These are phyloP conservation scores for Notolabrus celidotus DNA, from an alignment of 2,797 vertebrate genomes.

Conservation along the genomic window DNA sequence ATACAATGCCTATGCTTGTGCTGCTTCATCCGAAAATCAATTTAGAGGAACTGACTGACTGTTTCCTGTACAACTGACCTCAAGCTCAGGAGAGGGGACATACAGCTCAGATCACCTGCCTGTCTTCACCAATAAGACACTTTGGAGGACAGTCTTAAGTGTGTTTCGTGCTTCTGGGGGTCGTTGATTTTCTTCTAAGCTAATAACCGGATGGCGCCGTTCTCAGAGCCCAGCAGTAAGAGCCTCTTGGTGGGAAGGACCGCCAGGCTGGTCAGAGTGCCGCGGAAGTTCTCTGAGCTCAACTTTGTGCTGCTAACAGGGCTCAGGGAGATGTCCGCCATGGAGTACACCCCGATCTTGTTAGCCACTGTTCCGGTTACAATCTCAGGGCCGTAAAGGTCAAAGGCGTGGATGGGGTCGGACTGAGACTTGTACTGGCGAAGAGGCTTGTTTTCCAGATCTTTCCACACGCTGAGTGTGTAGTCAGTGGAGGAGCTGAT, in stretches of 20 bases:
- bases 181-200: constrained; percentile 78
- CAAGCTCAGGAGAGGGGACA: constrained; percentile 44
- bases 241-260: constrained; percentile 97
- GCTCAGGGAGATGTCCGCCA: constrained; percentile 90
- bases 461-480: constrained; percentile 95
- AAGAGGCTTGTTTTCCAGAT: constrained; percentile 94
- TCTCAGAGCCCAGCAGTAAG: constrained; percentile 96
- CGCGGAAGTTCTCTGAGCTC: constrained; percentile 97
- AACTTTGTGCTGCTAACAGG: constrained; percentile 92
- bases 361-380: constrained; percentile 96
- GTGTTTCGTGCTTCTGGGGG: constrained; percentile 18
- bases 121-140: constrained; percentile 52
- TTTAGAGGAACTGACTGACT: constrained; percentile 44
- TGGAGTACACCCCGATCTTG: constrained; percentile 96
- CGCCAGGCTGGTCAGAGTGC: constrained; percentile 95
- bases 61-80: constrained; percentile 39
- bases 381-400: constrained; percentile 93
- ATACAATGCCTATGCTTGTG: constrained; percentile 57
- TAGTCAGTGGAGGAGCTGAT: constrained; percentile 97
- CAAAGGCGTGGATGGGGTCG: constrained; percentile 95
- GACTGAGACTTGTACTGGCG: constrained; percentile 95
- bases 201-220: constrained; percentile 92
- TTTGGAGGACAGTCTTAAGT: constrained; percentile 38
- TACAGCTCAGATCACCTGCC: constrained; percentile 44
- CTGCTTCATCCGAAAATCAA: constrained; percentile 54